Conservation (phyloP, 2,113 vertebrate species). For the Potamarius usumacintae region DNA sequence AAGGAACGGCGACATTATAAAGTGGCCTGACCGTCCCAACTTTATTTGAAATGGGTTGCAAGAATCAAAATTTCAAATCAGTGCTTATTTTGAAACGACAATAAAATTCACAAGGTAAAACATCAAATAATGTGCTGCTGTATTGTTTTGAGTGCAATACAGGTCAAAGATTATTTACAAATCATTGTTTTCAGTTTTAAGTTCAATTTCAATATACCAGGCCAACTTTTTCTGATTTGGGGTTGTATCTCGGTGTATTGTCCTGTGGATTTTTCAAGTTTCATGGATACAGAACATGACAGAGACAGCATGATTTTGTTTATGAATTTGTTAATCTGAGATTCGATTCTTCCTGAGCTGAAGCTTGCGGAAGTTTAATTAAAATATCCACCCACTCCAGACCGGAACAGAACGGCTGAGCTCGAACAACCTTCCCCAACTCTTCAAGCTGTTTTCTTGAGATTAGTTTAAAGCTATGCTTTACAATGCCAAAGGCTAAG, state of each 20-base stretch:
- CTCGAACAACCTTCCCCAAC: conserved; percentile 26
- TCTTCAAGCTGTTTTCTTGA: conserved; percentile 12
- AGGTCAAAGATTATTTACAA: no score
- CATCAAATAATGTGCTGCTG: no score
- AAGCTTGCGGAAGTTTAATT: background rate
- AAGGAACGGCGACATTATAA: no score
- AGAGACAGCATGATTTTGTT: background rate
- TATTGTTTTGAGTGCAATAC: no score
- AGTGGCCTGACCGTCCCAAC: no score
- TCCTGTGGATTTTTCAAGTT: background rate
- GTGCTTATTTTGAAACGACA: no score
- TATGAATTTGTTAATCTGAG: background rate
- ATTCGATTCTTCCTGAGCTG: background rate
- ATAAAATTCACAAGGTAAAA: no score
- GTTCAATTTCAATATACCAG: no score
- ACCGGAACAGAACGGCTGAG: background rate
- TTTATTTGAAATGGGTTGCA: no score
- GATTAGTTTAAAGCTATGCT: conserved; percentile 31
- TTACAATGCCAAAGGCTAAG: conserved; percentile 22
- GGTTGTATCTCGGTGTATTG: background rate
- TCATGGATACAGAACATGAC: background rate
- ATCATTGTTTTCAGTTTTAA: no score
- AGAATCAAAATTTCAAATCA: no score
- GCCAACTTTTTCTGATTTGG: background rate
- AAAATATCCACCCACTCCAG: conserved; percentile 10